Percentiles rank a stretch among this genome's conserved stretches.
Conservation (phyloP, 2,113 vertebrate species). For the rabbit (Oryctolagus cuniculus) region DNA sequence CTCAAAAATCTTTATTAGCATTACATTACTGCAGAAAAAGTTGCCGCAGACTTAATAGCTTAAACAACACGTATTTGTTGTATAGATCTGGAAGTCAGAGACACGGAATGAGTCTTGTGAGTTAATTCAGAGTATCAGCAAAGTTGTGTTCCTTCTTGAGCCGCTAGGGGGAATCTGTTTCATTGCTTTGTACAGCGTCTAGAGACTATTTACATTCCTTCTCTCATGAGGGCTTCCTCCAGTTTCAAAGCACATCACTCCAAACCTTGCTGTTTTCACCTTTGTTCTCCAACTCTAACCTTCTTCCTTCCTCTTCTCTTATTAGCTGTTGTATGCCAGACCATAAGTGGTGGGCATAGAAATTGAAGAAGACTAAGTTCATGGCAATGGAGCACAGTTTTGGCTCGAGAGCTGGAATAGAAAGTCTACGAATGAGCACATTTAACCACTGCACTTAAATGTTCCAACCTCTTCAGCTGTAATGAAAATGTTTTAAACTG, state of each 20-base stretch:
- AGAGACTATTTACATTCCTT: not conserved
- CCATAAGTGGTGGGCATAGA: not conserved
- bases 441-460: not conserved
- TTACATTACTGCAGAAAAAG: not conserved
- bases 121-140: not conserved
- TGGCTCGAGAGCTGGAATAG: not conserved
- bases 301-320: not conserved
- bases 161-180: not conserved
- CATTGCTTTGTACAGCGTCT: not conserved
- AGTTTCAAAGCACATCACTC: not conserved
- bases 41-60: not conserved
- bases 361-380: not conserved
- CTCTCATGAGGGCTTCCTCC: not conserved
- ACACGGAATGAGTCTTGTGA: not conserved
- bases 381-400: not conserved
- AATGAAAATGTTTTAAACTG: conserved; percentile 40
- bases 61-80: not conserved
- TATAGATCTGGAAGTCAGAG: not conserved
- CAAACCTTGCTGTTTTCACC: not conserved
- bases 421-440: not conserved
- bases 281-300: not conserved
- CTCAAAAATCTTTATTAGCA: not conserved
- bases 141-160: not conserved
- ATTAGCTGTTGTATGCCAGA: not conserved
- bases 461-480: not conserved